These are phyloP conservation scores for Mesitornis unicolor DNA, from an alignment of 2,113 vertebrate genomes.

Conservation along the genomic window DNA sequence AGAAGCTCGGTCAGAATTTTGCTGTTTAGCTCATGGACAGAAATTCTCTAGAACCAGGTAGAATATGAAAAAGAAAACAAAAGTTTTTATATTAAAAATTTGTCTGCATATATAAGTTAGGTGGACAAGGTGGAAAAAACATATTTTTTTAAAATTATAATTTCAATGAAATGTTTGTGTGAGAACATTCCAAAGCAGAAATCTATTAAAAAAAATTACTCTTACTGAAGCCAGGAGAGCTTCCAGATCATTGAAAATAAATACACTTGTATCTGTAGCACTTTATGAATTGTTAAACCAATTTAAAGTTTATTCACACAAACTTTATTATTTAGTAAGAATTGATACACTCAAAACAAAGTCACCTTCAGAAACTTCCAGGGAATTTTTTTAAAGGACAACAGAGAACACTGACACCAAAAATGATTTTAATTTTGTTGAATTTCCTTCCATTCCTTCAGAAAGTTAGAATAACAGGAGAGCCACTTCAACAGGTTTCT, in stretches of 20 bases:
- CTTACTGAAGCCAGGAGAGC: background rate
- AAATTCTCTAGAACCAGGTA: background rate
- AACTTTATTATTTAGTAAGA: background rate
- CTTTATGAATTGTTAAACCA: background rate
- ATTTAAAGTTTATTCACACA: background rate
- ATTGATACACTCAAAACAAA: background rate
- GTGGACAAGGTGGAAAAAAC: background rate
- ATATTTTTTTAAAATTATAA: background rate
- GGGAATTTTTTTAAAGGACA: background rate
- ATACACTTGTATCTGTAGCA: background rate
- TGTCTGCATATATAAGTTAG: background rate
- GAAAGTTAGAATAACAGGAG: background rate
- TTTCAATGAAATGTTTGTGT: background rate
- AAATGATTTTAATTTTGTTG: background rate
- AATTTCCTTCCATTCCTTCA: background rate
- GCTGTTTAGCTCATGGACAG: background rate
- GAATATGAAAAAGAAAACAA: background rate
- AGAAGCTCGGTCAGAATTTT: background rate
- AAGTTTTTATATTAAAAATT: background rate
- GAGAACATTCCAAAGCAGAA: background rate
- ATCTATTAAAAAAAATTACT: background rate
- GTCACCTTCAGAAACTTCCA: background rate
- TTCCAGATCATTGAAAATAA: background rate
- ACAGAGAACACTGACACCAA: background rate
- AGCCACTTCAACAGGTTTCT: background rate